Evolutionary conservation across 2,797 vertebrate genomes (phyloP), one percentile per base, ranked within the genome.

Genomic region (Chelmon rostratus): DNA sequence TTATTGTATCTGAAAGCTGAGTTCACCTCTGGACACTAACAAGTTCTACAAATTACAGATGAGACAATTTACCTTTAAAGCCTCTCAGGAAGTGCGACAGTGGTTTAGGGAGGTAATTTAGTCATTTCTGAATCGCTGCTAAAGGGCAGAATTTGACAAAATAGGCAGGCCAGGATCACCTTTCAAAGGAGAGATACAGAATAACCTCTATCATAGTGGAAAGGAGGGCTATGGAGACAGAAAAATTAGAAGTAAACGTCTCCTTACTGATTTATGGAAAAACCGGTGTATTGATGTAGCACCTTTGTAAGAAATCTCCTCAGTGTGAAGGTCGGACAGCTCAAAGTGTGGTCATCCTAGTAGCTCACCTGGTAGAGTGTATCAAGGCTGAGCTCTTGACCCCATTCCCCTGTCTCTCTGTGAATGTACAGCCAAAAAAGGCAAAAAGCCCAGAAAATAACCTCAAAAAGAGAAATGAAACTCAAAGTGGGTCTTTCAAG

Each of bases 401-500:
- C 28, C 28, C 28, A 31, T 31, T 31, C 31, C 28, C 28, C 31
- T 31, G 3, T 31, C 28, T 31, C 28, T 31, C 31, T 31, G 31
- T 31, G 28, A 31, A 28, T 31, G 28, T 28, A 31, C 28, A 3
- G 28, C 28, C 28, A 31, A 31, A 31, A 31, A 31, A 3, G 28
- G 28, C 28, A 31, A 3, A 31, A 31, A 31, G 28, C 28, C 28
- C 31, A 28, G 31, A 31, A 31, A 31, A 31, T 31, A 31, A 31
- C 3, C 28, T 31, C 31, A 31, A 31, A 2, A 31, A 31, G 31
- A 31, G 2, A 31, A 31, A 31, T 28, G 62, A 76, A 76, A 80
- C 49, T 81, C 50, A 49, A 35, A 75, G 46, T 69, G 65, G 47
- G 23, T 81, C 46, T 67, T 71, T 83, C 75, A 87, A 88, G 79